Base-by-base conservation (phyloP, 2,888 invertebrate genomes). In the Cordilura impudica region DNA sequence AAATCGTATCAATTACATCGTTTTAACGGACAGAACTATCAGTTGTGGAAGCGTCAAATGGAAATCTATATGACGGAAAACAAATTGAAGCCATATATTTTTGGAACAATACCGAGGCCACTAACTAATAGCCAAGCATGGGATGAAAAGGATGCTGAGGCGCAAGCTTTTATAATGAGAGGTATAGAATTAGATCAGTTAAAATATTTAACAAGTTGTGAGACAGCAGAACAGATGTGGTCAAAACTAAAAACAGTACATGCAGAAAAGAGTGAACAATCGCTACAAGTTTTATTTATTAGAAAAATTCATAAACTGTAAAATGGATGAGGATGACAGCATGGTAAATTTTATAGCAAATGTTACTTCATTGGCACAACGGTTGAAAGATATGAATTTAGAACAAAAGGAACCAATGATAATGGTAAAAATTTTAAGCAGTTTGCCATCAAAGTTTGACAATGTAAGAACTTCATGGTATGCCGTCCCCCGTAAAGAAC, bases 381-480 rank as follows among this genome's bases (percentile, higher is more conserved):
- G 76, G 12, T 35, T 82, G 4, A 81, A 81, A 66, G 80, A 81
- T 47, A 78, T 80, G 76, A 26, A 77, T 18, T 69, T 74, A 4
- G 67, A 81, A 23, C 80, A 79, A 56, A 76, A 81, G 21, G 49
- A 66, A 35, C 76, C 60, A 29, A 54, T 82, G 69, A 18, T 81
- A 4, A 78, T 78, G 23, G 78, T 66, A n/a, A 81, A 81, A 39
- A 78, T 79, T 43, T 51, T 81, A 49, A 69, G 81, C 5, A 81
- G 81, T 14, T 31, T 82, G 18, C 78, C 81, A 47, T 8, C 73
- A 0, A 79, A 81, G 45, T 82, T 73, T 35, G 69, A 82, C 54
- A 61, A 82, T 39, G 79, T 83, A 5, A 69, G 79, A 54, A 80
- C 81, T 18, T 78, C 81, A 12, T 81, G 76, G 79, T 82, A 81